Conservation (phyloP, 2,113 vertebrate genomes). For the Marmota monax region DNA sequence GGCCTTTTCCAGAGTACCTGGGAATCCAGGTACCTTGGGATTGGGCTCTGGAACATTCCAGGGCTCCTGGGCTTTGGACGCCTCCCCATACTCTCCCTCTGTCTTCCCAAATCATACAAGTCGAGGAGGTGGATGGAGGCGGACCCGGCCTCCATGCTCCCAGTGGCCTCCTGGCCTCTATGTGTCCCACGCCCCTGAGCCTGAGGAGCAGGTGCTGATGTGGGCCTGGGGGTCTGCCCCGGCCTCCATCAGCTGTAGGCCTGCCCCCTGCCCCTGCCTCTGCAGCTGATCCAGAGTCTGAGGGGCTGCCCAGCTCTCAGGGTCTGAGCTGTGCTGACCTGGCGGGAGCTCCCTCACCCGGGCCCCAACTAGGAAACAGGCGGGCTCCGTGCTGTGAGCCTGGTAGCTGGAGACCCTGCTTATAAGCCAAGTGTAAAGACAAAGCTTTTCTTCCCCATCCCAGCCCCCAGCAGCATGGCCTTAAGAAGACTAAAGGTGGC, state of each 20-base stretch:
- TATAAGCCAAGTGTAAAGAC: neutral
- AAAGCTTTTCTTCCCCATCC: neutral
- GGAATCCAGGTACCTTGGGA: neutral
- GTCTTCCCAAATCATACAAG: neutral
- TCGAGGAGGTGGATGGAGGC: neutral
- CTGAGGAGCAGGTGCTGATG: neutral
- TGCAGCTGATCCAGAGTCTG: neutral
- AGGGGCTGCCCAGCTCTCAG: neutral
- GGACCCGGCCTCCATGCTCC: neutral
- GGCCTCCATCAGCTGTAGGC: neutral
- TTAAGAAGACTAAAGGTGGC: neutral
- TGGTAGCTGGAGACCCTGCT: neutral
- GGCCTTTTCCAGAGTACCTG: neutral
- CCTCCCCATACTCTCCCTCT: fast-evolving
- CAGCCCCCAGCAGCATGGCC: neutral
- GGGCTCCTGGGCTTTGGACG: neutral
- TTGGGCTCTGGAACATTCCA: neutral
- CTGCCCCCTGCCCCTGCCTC: no score
- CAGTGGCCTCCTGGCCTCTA: neutral
- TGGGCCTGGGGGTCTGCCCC: neutral
- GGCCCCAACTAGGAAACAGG: neutral
- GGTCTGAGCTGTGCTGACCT: neutral
- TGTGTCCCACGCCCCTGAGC: neutral
- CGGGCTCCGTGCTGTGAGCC: fast-evolving
- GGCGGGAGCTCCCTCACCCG: fast-evolving